Evolutionary conservation across 2,888 invertebrate species (phyloP).

Genomic region (Pyrrhia umbra): DNA sequence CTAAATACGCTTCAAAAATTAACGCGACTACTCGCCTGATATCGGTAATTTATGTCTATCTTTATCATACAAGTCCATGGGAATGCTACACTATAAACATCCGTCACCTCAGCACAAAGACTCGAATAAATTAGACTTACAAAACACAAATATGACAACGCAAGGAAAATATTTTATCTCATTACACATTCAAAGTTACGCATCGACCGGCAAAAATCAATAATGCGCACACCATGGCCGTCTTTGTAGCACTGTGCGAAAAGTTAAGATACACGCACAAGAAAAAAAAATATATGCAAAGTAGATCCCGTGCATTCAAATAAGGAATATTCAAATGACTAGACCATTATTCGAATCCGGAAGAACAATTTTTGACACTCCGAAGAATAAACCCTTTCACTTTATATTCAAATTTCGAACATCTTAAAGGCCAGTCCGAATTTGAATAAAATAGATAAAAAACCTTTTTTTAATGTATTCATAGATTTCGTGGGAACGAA

Average conservation of each 20-base stretch:
- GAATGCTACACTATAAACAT: constrained; percentile 62
- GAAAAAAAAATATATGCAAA: constrained; percentile 84
- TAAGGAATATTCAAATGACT: constrained; percentile 85
- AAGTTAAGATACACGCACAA: constrained; percentile 73
- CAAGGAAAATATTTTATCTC: constrained; percentile 88
- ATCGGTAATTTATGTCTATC: constrained; percentile 37
- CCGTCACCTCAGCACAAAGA: constrained; percentile 73
- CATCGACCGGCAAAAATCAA: constrained; percentile 75
- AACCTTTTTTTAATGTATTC: constrained; percentile 83
- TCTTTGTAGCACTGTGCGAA: constrained; percentile 79
- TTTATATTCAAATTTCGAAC: constrained; percentile 85
- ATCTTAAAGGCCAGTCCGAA: constrained; percentile 80
- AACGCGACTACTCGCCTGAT: background rate
- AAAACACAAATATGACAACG: constrained; percentile 84
- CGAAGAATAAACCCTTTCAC: constrained; percentile 85
- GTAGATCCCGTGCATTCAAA: constrained; percentile 75
- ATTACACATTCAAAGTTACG: constrained; percentile 82
- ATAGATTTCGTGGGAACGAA: constrained; percentile 76
- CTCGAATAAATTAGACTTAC: constrained; percentile 76
- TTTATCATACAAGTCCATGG: constrained; percentile 48
- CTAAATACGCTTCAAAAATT: background rate
- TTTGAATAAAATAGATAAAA: constrained; percentile 78
- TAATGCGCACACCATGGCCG: constrained; percentile 66
- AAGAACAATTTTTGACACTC: constrained; percentile 89
- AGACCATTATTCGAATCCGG: constrained; percentile 81